Conservation (phyloP, 2,888 invertebrate genomes). For the Gymnoscelis rufifasciata region DNA sequence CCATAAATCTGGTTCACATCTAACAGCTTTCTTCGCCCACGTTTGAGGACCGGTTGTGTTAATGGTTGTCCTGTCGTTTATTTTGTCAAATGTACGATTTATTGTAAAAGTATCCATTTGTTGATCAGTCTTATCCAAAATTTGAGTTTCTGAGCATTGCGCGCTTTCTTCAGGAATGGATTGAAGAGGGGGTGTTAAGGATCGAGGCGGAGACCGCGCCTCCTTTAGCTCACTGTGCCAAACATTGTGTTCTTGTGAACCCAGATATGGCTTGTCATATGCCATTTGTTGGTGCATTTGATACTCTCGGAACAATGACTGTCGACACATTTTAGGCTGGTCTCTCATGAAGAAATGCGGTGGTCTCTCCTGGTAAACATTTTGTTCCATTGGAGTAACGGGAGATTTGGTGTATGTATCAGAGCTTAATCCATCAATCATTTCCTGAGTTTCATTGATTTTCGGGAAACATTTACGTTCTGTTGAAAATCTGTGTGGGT, state of each 20-base stretch:
- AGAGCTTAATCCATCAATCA: slow-evolving; percentile 60
- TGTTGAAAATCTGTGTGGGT: slow-evolving; percentile 67
- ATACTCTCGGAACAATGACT: slow-evolving; percentile 61
- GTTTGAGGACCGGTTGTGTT: slow-evolving; percentile 43
- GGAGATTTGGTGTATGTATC: slow-evolving; percentile 77
- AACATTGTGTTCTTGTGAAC: slow-evolving; percentile 47
- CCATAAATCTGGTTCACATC: slow-evolving; percentile 60
- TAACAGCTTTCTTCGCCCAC: slow-evolving; percentile 64
- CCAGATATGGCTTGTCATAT: slow-evolving; percentile 40
- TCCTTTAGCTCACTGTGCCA: slow-evolving; percentile 54
- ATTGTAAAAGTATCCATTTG: slow-evolving; percentile 62
- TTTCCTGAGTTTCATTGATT: slow-evolving; percentile 55
- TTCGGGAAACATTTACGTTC: slow-evolving; percentile 61
- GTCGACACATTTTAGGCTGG: slow-evolving; percentile 56
- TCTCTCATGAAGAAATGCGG: slow-evolving; percentile 46
- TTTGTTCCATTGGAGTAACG: slow-evolving; percentile 46
- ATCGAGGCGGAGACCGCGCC: slow-evolving; percentile 56
- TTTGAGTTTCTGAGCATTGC: slow-evolving; percentile 55
- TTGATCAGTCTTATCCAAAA: slow-evolving; percentile 50
- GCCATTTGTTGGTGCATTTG: slow-evolving; percentile 39
- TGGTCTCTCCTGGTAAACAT: slow-evolving; percentile 44
- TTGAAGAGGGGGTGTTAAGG: slow-evolving; percentile 62
- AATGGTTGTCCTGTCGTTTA: slow-evolving; percentile 35
- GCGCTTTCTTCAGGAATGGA: slow-evolving; percentile 73
- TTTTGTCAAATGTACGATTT: slow-evolving; percentile 65